Evolutionary conservation across 1,140 invertebrate genomes (phyloP), one percentile per base, ranked within the genome.

Genomic region (Ctenoplectra terminalis): DNA sequence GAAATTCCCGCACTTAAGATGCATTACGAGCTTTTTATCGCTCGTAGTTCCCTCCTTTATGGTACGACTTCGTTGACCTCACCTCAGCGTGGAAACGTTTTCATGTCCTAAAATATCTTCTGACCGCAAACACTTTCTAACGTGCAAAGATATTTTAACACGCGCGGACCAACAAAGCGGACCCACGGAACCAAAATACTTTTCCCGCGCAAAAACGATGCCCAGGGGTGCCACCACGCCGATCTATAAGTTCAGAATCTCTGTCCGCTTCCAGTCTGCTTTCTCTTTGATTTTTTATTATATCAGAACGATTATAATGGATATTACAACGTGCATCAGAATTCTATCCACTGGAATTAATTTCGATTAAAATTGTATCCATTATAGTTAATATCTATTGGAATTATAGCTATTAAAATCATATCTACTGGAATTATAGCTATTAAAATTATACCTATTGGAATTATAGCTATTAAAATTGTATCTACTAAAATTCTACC

Each of bases 131-230:
- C 84, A 83, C 85, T 83, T 86, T 87, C 81, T 85, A 58, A 82
- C 84, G 58, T 82, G 78, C 71, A 75, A 85, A 88, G 79, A 85
- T 88, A 87, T 87, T 88, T 88, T 82, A 84, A 87, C 54, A 43
- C 76, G 52, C 76, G 52, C 66, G 63, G 64, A 86, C 56, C 67
- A 86, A 87, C 85, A 87, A 87, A 87, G 84, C 85, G 29, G 52
- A 61, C 46, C 46, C 61, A 54, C 26, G 23, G 66, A 71, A 69
- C 71, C 48, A 66, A 69, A 71, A 82, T 77, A 64, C 54, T 61
- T 60, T 52, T 60, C 58, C 67, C 7, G 77, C 58, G 46, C 69
- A 73, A 80, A 80, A 73, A 80, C 66, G 70, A 80, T 78, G 23
- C 54, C 31, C 54, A 66, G 40, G 61, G 50, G 60, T 15, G 29